A percentile compares a stretch with the other conserved stretches of the same genome.
Conservation (phyloP, 2,888 invertebrate species). For the Arenicola marina region DNA sequence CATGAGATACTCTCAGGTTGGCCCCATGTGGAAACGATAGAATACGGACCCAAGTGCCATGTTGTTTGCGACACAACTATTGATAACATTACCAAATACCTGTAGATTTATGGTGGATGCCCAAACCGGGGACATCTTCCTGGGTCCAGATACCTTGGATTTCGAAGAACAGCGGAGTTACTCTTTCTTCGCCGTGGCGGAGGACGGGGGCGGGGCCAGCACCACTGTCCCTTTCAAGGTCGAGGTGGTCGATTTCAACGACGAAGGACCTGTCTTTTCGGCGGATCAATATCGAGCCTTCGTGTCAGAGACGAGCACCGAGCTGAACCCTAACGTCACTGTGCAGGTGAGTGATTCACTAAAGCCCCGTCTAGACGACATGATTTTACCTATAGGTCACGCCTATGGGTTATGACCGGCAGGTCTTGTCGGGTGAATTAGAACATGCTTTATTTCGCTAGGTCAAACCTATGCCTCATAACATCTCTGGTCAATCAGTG, state of each 20-base stretch:
- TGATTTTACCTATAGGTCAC: too few relatives aligned
- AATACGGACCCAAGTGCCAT: too few relatives aligned
- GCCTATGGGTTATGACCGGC: too few relatives aligned
- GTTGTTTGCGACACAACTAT: too few relatives aligned
- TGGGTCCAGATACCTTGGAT: conserved; percentile 83
- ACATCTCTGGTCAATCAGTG: too few relatives aligned
- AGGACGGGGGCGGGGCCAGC: conserved; percentile 12
- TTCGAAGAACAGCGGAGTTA: conserved; percentile 34
- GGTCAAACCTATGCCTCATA: too few relatives aligned
- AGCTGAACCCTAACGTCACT: conserved; percentile 16
- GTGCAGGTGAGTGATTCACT: conserved; percentile 14
- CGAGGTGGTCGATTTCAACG: conserved; percentile 34
- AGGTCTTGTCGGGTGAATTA: too few relatives aligned
- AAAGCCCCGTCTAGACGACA: too few relatives aligned
- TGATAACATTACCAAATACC: too few relatives aligned
- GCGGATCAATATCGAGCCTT: conserved; percentile 24
- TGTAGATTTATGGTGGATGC: conserved; percentile 75
- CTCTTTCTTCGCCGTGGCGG: conserved; percentile 5
- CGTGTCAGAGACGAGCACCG: conserved; percentile 24
- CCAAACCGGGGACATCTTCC: conserved; percentile 77
- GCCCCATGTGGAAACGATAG: not conserved
- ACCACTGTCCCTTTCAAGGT: conserved; percentile 26
- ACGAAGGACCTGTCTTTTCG: conserved; percentile 32
- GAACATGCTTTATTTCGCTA: too few relatives aligned
- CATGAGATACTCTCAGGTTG: not conserved